Evolutionary conservation across 2,888 invertebrate genomes (phyloP), one percentile per base, ranked within the genome.

Genomic region (Limenitis camilla): DNA sequence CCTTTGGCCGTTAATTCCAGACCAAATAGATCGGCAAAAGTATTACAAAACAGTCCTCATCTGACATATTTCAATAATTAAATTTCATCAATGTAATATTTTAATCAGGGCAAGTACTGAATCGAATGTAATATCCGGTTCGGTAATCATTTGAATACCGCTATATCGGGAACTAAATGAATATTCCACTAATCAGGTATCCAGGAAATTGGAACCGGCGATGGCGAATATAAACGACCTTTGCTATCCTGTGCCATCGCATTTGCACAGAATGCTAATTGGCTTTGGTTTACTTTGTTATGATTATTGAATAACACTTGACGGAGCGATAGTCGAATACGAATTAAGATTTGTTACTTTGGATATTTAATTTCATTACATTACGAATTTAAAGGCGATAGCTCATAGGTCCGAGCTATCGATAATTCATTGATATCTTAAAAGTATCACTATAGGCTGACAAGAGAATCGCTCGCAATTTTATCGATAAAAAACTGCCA

Each of bases 61-160:
- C 48, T 49, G 40, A 61, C 42, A 60, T 61, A 73, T 73, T 64
- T 63, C 64, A 64, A 64, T 64, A 65, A 66, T 59, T 56, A 63
- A 63, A 61, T 65, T 68, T 66, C 3, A 19, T 19, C 19, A 3
- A 19, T 19, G 65, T 63, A 58, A 68, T 66, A 65, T 42, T 41
- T 47, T 52, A 68, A 68, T 69, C 65, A 55, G 60, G 55, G 67
- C 68, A 65, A 68, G 63, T 66, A 66, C 67, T 72, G 71, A 69
- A 74, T 73, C 69, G 65, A 68, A 71, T 67, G 67, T 69, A 79
- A 81, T 80, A 74, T 80, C 77, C 79, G 74, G 73, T 69, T 68
- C 70, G 71, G 72, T 68, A 72, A 72, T 68, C 65, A 72, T 74
- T 72, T 72, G 63, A 64, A 65, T 69, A 66, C 66, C 63, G 66